Evolutionary conservation across 2,888 invertebrate genomes (phyloP), one percentile per base, ranked within the genome.

Genomic region (Ecdyonurus torrentis): DNA sequence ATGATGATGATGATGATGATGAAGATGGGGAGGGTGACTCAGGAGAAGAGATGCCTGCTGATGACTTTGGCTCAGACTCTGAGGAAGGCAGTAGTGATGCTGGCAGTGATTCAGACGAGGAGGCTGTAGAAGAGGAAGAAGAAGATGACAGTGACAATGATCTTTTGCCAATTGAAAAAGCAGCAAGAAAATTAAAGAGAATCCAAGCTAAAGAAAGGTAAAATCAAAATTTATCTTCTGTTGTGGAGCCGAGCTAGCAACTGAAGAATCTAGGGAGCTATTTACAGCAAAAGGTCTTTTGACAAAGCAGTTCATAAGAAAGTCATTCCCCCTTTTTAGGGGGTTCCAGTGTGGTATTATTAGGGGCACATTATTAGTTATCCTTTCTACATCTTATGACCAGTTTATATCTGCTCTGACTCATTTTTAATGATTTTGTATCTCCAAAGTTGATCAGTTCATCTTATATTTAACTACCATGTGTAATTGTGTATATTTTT

Each of bases 151-250:
- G 77, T 63, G 79, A 77, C 65, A 83, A 84, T 65, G 86, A 89
- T 70, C 77, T 88, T 74, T 74, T 94, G 61, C 93, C 94, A 0
- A 89, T 95, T 72, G 94, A 95, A 76, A 91, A 85, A 71, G 83
- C 86, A 64, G 87, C 88, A 65, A 84, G 84, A 66, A 87, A 85
- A 72, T 77, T 94, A 2, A 86, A 85, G 70, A 85, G 84, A 71
- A 85, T 86, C 70, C 81, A 87, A 71, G 82, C 83, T 66, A 73
- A 81, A 67, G 84, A 87, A 67, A 79, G 75, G 80, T 81, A 72
- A 70, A 68, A 67, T 62, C 58, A 61, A 24, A 50, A 52, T 59
- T 10, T n/a, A n/a, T n/a, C n/a, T n/a, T n/a, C n/a, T n/a, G n/a
- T n/a, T n/a, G n/a, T n/a, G n/a, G n/a, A n/a, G n/a, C n/a, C n/a